phyloP scores from a whole-genome alignment of 1,140 invertebrate species.

The Pogonus chalceus region DNA sequence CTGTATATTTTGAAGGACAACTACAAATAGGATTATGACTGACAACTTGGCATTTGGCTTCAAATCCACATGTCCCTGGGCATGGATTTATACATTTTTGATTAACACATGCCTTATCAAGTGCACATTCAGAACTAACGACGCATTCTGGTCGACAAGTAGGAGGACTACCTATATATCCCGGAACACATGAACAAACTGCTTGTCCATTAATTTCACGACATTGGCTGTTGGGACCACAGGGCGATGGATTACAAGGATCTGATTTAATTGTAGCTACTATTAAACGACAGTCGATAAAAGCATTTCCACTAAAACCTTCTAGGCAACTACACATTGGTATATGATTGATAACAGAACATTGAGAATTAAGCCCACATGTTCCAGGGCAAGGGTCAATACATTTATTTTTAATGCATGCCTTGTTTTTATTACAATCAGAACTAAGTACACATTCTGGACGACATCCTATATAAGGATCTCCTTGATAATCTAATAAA shows the following conservation, averaged over 20 bases:
- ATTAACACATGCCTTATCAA: conserved; percentile 55
- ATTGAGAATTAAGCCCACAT: conserved; percentile 57
- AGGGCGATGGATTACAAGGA: conserved; percentile 56
- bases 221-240: conserved; percentile 54
- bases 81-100: conserved; percentile 59
- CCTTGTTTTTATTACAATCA: conserved; percentile 58
- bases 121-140: conserved; percentile 54
- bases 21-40: conserved; percentile 70
- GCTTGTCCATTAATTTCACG: conserved; percentile 47
- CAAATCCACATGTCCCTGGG: conserved; percentile 49
- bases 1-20: conserved; percentile 52
- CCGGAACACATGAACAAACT: conserved; percentile 53
- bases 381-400: conserved; percentile 58
- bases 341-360: conserved; percentile 67
- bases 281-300: conserved; percentile 46
- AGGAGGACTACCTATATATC: conserved; percentile 51
- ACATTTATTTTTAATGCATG: conserved; percentile 61
- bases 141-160: conserved; percentile 56
- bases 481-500: conserved; percentile 48
- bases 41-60: conserved; percentile 55
- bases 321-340: conserved; percentile 57
- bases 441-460: conserved; percentile 71
- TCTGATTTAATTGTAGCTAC: conserved; percentile 40
- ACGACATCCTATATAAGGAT: conserved; percentile 55
- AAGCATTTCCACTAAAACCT: conserved; percentile 65